Percentiles rank a stretch among this genome's conserved stretches.
phyloP scores from a whole-genome alignment of 2,888 invertebrate species.

The Andricus quercusramuli region DNA sequence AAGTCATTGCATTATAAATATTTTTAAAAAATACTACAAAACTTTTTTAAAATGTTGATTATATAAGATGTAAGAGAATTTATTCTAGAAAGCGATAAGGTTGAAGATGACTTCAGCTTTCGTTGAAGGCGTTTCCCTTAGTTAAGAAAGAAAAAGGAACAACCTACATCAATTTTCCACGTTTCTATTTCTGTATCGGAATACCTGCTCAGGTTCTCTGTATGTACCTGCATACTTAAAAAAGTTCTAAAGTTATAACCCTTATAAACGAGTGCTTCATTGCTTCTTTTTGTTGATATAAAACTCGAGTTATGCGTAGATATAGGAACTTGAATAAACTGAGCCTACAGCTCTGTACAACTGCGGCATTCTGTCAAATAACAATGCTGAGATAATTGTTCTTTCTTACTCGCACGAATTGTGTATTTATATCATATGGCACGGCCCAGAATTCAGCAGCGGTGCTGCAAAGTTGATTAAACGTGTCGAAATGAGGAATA shows the following conservation, averaged over 20 bases:
- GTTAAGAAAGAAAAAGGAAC: not conserved
- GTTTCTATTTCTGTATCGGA: not conserved
- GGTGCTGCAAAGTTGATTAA: slow-evolving; percentile 11
- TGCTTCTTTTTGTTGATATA: not conserved
- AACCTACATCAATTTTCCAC: slow-evolving; percentile 5
- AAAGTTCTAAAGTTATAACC: not conserved
- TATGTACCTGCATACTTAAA: not conserved
- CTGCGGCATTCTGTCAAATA: not conserved
- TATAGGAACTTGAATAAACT: not conserved
- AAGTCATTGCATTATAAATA: too few species aligned
- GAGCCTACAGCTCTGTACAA: not conserved
- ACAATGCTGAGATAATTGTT: slow-evolving; percentile 16
- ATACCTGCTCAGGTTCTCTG: slow-evolving; percentile 7
- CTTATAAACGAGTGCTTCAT: not conserved
- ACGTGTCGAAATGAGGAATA: slow-evolving; percentile 10
- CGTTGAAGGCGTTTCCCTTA: not conserved
- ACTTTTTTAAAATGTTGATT: not conserved
- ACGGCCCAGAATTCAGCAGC: not conserved
- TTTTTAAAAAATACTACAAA: not conserved
- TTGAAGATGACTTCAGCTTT: slow-evolving; percentile 16
- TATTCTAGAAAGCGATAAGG: not conserved
- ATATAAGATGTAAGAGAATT: not conserved
- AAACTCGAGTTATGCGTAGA: not conserved
- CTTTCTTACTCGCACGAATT: not conserved
- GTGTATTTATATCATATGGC: slow-evolving; percentile 20